Base-by-base conservation (phyloP, 2,888 invertebrate genomes). In the Liposcelis brunnea region DNA sequence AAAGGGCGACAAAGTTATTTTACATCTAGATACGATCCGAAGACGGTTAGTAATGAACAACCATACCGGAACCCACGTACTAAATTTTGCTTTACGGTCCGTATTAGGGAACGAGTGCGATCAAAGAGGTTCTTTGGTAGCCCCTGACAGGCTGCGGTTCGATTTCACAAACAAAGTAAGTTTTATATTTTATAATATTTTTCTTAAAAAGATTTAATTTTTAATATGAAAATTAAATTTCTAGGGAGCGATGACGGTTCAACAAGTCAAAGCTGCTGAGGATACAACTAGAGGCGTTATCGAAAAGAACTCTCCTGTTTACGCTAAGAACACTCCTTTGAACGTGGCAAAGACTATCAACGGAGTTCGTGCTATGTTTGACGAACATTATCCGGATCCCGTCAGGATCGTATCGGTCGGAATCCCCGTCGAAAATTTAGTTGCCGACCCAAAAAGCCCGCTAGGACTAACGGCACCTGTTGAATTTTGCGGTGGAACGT, bases 401-500 rank as follows among this genome's bases (percentile, higher is more conserved):
- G 87, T 89, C 2, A 70, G 86, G 54, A 76, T 99, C 5, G 89
- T 99, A 35, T 87, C 91, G 19, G 80, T 98, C 53, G 98, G 97
- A 15, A 74, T 93, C 35, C 78, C 94, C 1, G 82, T 98, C 5
- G 93, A 94, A 53, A 72, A 85, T 37, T 69, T 98, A 36, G 81
- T 93, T 59, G 69, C 72, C 19, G 81, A 97, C 65, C 95, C 97
- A 0, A 74, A 81, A 45, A 75, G 82, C 16, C 72, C 77, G 15
- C 75, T 71, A 34, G 95, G 84, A 1, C 74, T 74, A 43, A 69
- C 78, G 48, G 94, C 94, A 0, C 94, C 97, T 2, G 86, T 99
- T 5, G 98, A 99, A 67, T 98, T 99, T 68, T 99, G 98, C 64
- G 98, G 98, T 47, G 98, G 98, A 54, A 98, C 98, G 75, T 77